A percentile compares a stretch with the other conserved stretches of the same genome.
Evolutionary conservation across 2,113 vertebrate species (phyloP).

Genomic region (Bos javanicus): DNA sequence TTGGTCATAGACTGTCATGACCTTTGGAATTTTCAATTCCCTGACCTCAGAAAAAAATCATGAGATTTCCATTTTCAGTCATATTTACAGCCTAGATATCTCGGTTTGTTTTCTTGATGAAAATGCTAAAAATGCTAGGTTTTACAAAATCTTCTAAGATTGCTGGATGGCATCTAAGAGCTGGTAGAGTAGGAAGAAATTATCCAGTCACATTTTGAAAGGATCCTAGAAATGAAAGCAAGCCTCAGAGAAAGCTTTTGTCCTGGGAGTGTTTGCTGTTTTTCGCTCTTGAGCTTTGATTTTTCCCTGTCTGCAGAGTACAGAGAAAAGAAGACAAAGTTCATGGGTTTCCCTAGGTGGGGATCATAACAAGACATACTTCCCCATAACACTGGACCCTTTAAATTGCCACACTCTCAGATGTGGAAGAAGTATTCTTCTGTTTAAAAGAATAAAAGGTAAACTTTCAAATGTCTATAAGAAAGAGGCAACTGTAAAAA

Average conservation of each 20-base stretch:
- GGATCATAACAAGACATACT: neutral
- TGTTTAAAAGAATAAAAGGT: neutral
- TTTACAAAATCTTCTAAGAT: neutral
- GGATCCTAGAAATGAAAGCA: neutral
- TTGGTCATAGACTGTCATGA: neutral
- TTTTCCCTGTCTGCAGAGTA: neutral
- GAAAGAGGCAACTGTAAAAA: neutral
- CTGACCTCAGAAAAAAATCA: neutral
- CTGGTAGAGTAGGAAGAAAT: neutral
- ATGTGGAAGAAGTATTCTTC: neutral
- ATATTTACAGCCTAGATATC: neutral
- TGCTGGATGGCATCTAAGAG: neutral
- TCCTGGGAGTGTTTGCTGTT: neutral
- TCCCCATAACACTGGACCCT: neutral
- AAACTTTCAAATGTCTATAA: neutral
- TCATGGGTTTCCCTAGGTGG: neutral
- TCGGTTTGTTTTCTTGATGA: neutral
- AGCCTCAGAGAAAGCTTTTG: neutral
- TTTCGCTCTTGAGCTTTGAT: neutral
- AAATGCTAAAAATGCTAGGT: neutral
- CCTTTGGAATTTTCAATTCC: neutral
- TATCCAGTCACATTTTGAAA: neutral
- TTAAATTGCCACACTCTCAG: neutral
- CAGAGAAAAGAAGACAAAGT: neutral
- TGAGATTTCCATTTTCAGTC: neutral